Conservation (phyloP, 1,140 invertebrate species). For the Calephelis virginiensis region DNA sequence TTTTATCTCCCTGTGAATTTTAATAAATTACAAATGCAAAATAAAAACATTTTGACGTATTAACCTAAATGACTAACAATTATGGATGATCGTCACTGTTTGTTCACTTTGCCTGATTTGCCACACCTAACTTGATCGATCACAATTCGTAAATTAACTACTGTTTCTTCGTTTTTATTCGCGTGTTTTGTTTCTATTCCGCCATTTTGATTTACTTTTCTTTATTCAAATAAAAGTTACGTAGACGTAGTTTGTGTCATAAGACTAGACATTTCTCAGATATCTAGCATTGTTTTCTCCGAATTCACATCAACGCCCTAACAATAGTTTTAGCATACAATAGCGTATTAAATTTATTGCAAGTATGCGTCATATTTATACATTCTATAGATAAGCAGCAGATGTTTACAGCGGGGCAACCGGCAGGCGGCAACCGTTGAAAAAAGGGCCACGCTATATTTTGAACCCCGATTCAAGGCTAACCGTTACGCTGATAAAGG, state of each 20-base stretch:
- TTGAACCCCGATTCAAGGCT: constrained; percentile 53
- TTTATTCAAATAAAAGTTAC: not conserved
- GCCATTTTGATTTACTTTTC: constrained; percentile 17
- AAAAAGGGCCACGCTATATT: constrained; percentile 45
- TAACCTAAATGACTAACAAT: no score
- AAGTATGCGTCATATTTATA: constrained; percentile 1
- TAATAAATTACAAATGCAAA: no score
- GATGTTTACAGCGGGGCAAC: constrained; percentile 19
- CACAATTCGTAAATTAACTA: not conserved
- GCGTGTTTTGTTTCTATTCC: not conserved
- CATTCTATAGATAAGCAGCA: constrained; percentile 19
- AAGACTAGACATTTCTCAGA: not conserved
- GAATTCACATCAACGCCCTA: constrained; percentile 4
- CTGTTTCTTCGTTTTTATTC: not conserved
- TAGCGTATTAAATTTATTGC: not conserved
- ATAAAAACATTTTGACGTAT: no score
- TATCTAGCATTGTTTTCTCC: not conserved
- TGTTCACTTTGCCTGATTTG: not conserved
- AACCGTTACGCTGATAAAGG: constrained; percentile 65
- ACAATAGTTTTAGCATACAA: constrained; percentile 17
- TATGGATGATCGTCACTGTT: no score
- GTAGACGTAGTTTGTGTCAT: not conserved
- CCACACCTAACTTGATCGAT: constrained; percentile 19
- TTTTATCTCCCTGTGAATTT: no score
- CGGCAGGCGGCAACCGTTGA: constrained; percentile 51